Evolutionary conservation across 2,888 invertebrate genomes (phyloP).

Genomic region (Scrobipalpa costella): DNA sequence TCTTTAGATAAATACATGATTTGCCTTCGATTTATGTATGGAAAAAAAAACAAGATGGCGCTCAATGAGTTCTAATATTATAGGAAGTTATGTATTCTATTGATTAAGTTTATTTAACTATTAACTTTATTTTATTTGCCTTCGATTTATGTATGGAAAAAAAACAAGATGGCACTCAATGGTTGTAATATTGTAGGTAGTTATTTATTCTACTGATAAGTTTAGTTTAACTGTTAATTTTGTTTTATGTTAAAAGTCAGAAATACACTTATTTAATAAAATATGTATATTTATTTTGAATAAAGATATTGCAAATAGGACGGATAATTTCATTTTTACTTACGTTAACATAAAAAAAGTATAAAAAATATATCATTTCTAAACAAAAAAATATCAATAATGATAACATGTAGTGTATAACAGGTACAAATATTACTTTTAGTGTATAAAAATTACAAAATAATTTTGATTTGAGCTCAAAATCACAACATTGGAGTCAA

Average conservation of each 20-base stretch:
- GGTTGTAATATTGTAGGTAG: too few relatives aligned
- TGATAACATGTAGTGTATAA: constrained; percentile 26
- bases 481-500: constrained; percentile 31
- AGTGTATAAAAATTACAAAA: constrained; percentile 9
- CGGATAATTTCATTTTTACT: constrained; percentile 48
- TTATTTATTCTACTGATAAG: constrained; percentile 21
- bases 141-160: too few relatives aligned
- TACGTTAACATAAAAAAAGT: constrained; percentile 27
- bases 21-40: too few relatives aligned
- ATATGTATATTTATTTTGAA: constrained; percentile 46
- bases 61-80: too few relatives aligned
- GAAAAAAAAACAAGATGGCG: too few relatives aligned
- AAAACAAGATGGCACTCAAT: too few relatives aligned
- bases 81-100: constrained; percentile 16
- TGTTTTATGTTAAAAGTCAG: too few relatives aligned
- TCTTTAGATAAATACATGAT: too few relatives aligned
- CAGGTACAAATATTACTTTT: constrained; percentile 16
- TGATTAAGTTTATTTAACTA: constrained; percentile 30
- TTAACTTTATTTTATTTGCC: background rate
- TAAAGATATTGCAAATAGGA: constrained; percentile 47
- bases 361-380: constrained; percentile 23
- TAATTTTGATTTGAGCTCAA: constrained; percentile 25
- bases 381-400: constrained; percentile 17
- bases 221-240: too few relatives aligned
- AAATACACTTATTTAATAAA: constrained; percentile 51